A percentile compares a stretch with the other conserved stretches of the same genome.
These are phyloP conservation scores for Trachythela sp. DNA, from an alignment of 64 coral and sea anemone genomes.

Conservation along the genomic window DNA sequence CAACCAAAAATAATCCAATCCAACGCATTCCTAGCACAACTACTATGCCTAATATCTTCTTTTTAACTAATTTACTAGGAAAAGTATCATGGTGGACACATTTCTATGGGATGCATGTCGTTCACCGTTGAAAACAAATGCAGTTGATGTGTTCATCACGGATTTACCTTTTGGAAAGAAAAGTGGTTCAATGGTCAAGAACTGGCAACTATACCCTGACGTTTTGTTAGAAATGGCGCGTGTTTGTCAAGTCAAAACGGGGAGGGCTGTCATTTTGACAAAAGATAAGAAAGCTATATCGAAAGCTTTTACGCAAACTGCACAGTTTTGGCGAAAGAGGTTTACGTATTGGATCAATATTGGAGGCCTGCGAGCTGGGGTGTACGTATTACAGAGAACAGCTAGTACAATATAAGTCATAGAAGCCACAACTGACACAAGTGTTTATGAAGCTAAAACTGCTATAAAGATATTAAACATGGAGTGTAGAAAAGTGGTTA, in stretches of 20 bases:
- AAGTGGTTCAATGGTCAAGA: slow-evolving; percentile 76
- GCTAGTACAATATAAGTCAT: slow-evolving; percentile 24
- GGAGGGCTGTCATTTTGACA: slow-evolving; percentile 79
- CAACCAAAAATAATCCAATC: no score
- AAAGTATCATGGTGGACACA: slow-evolving; percentile 55
- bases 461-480: no score
- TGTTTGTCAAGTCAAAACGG: slow-evolving; percentile 56
- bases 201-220: slow-evolving; percentile 89
- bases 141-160: slow-evolving; percentile 81
- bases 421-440: no score
- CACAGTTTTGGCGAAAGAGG: slow-evolving; percentile 59
- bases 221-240: slow-evolving; percentile 78
- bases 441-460: no score
- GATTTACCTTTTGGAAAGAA: slow-evolving; percentile 98
- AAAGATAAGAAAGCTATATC: slow-evolving; percentile 91
- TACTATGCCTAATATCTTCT: background rate
- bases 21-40: no score
- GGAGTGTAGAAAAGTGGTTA: no score
- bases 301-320: slow-evolving; percentile 40
- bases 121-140: slow-evolving; percentile 69
- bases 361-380: slow-evolving; percentile 77
- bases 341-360: slow-evolving; percentile 93
- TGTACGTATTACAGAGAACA: slow-evolving; percentile 75
- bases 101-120: slow-evolving; percentile 85
- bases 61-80: slow-evolving; percentile 1